A percentile compares a stretch with the other conserved stretches of the same genome.
Evolutionary conservation across 1,140 invertebrate species (phyloP).

Genomic region (Drosophila arizonae): DNA sequence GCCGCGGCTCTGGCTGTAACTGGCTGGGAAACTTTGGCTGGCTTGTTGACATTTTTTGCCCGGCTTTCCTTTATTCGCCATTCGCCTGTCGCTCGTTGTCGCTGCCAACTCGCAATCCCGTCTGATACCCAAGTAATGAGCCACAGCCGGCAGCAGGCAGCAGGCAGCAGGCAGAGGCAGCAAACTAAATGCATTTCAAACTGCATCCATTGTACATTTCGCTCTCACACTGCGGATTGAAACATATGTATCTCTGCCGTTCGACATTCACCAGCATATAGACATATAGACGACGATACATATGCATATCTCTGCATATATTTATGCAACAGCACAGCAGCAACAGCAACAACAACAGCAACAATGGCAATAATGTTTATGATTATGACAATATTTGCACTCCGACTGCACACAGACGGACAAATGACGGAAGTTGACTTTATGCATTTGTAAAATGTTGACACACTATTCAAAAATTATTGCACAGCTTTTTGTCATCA

Average conservation of each 20-base stretch:
- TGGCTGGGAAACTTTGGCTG: conserved; percentile 43
- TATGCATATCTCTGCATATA: conserved; percentile 12
- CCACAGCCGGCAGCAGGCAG: conserved; percentile 18
- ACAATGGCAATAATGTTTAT: conserved; percentile 67
- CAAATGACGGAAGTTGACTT: conserved; percentile 71
- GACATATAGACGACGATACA: conserved; percentile 9
- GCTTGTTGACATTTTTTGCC: conserved; percentile 53
- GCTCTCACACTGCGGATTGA: conserved; percentile 33
- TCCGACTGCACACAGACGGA: conserved; percentile 32
- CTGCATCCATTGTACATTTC: conserved; percentile 42
- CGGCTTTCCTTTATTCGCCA: conserved; percentile 40
- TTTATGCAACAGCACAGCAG: conserved; percentile 40
- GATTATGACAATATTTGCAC: conserved; percentile 79
- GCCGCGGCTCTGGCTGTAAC: conserved; percentile 29
- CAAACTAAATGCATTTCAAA: conserved; percentile 47
- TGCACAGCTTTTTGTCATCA: conserved; percentile 64
- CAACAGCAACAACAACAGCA: conserved; percentile 48
- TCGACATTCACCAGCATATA: not conserved
- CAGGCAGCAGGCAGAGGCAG: conserved; percentile 3
- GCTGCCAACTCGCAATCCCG: conserved; percentile 49
- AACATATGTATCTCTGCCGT: conserved; percentile 46
- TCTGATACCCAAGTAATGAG: conserved; percentile 63
- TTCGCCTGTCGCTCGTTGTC: conserved; percentile 43
- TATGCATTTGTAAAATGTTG: conserved; percentile 78
- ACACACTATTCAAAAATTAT: conserved; percentile 80